phyloP scores from a whole-genome alignment of 30 jellyfish, hydroid and myxozoan species.

The Cassiopea andromeda region DNA sequence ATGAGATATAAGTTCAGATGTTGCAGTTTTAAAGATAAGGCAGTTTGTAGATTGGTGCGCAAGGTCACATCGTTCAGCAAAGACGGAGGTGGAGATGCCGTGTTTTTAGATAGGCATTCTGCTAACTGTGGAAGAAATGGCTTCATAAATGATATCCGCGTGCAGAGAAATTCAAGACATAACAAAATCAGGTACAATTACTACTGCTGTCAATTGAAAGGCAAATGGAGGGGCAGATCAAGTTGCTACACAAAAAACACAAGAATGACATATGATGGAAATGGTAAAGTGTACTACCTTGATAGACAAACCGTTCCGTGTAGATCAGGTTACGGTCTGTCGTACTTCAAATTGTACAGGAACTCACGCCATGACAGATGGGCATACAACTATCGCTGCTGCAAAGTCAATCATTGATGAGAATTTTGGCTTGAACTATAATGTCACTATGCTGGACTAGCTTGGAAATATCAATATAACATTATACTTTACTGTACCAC shows the following conservation, averaged over 20 bases:
- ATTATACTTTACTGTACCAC: neutral
- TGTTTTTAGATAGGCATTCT: constrained; percentile 46
- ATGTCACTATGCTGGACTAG: neutral
- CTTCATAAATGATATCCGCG: constrained; percentile 38
- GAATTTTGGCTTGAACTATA: neutral
- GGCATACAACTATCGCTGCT: constrained; percentile 45
- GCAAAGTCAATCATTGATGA: constrained; percentile 29
- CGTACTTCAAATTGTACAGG: constrained; percentile 28
- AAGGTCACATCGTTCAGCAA: constrained; percentile 10
- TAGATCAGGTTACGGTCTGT: constrained; percentile 40
- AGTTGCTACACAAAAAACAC: constrained; percentile 24
- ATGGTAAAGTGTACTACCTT: constrained; percentile 49
- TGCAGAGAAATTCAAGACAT: constrained; percentile 35
- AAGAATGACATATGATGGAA: constrained; percentile 36
- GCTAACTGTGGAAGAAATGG: constrained; percentile 45
- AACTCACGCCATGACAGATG: constrained; percentile 37
- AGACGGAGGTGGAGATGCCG: constrained; percentile 47
- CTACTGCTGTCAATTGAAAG: constrained; percentile 37
- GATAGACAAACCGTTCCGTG: constrained; percentile 61
- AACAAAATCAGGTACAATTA: constrained; percentile 55
- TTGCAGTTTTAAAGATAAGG: constrained; percentile 20
- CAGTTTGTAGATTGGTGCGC: neutral
- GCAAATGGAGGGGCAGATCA: constrained; percentile 7
- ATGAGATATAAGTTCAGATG: constrained; percentile 53
- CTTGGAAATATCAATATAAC: neutral